phyloP scores from a whole-genome alignment of 2,113 vertebrate species.

The Cololabis saira region DNA sequence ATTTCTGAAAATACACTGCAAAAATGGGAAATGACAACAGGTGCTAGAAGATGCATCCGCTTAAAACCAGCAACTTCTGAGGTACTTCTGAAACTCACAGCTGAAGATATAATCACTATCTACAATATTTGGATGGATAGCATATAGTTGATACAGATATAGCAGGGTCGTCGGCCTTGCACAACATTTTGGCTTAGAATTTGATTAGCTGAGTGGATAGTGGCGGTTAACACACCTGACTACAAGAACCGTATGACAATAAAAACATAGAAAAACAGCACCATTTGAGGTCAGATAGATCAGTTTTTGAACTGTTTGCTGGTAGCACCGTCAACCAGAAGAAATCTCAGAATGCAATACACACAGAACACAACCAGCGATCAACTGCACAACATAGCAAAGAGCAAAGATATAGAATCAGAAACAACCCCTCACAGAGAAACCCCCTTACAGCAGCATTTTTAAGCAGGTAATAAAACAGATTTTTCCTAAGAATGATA shows the following conservation, averaged over 20 bases:
- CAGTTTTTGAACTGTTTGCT: constrained; percentile 80
- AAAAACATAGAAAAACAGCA: constrained; percentile 85
- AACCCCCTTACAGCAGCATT: constrained; percentile 71
- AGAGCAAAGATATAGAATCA: constrained; percentile 73
- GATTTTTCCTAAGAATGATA: constrained; percentile 72
- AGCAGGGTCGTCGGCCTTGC: constrained; percentile 60
- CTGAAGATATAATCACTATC: constrained; percentile 71
- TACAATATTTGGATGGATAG: constrained; percentile 79
- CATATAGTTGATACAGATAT: constrained; percentile 67
- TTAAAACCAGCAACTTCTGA: constrained; percentile 68
- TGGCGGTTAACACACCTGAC: constrained; percentile 71
- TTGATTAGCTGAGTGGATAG: constrained; percentile 67
- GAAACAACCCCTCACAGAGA: constrained; percentile 66
- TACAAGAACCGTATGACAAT: constrained; percentile 72
- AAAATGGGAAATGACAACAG: constrained; percentile 51
- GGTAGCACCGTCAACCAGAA: constrained; percentile 85
- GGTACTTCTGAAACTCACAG: constrained; percentile 76
- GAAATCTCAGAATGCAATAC: constrained; percentile 76
- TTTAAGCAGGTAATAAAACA: constrained; percentile 75
- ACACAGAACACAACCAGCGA: constrained; percentile 73
- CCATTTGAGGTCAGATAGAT: constrained; percentile 85
- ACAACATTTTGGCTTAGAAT: constrained; percentile 71
- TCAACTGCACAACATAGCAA: constrained; percentile 76
- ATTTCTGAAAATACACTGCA: constrained; percentile 66
- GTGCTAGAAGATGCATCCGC: constrained; percentile 65